Percentiles rank a stretch among this genome's conserved stretches.
These are phyloP conservation scores for Aspidoscelis tigris DNA, from an alignment of 2,113 vertebrate species.

Conservation along the genomic window DNA sequence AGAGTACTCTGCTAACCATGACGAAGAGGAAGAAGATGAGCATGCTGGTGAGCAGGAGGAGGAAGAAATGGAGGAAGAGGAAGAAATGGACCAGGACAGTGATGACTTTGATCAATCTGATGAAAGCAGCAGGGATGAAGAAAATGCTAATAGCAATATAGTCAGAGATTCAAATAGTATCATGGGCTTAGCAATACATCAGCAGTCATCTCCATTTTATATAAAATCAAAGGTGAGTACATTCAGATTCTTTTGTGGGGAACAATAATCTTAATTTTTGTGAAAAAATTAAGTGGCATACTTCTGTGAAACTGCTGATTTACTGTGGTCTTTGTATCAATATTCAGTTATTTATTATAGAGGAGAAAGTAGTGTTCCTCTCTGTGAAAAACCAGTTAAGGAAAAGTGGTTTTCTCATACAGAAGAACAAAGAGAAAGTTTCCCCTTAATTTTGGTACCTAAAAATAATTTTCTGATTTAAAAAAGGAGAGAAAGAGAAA, in stretches of 20 bases:
- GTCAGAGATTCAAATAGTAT: constrained; percentile 86
- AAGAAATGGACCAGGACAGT: constrained; percentile 99
- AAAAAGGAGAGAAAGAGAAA: background rate
- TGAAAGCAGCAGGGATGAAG: constrained; percentile 92
- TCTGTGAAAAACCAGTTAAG: background rate
- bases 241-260: constrained; percentile 7
- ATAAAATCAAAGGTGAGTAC: constrained; percentile 89
- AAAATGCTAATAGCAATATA: constrained; percentile 85
- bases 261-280: background rate
- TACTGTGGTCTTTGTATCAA: background rate
- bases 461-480: background rate
- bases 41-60: constrained; percentile 85
- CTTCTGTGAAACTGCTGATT: background rate
- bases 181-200: constrained; percentile 83
- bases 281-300: background rate
- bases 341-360: background rate
- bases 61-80: constrained; percentile 86
- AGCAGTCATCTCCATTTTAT: constrained; percentile 85
- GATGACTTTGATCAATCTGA: constrained; percentile 96
- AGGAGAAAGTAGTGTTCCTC: background rate
- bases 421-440: background rate
- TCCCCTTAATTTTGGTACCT: background rate
- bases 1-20: constrained; percentile 78
- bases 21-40: constrained; percentile 85
- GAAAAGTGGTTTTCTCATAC: background rate